phyloP scores from a whole-genome alignment of 2,113 vertebrate species.

The Engraulis encrasicolus region DNA sequence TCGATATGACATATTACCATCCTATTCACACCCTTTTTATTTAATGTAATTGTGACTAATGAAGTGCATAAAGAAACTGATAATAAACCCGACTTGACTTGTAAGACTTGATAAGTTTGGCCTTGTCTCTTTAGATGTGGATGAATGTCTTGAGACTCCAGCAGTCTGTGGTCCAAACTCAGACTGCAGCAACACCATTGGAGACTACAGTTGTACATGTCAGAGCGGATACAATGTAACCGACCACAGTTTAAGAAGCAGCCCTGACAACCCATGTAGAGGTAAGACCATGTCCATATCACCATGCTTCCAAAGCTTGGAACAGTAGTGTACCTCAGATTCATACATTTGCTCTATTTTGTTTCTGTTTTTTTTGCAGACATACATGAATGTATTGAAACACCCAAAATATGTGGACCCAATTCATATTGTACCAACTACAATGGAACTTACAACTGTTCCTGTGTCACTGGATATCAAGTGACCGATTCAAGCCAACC shows the following conservation, averaged over 20 bases:
- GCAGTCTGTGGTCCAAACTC: slow-evolving; percentile 16
- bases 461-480: neutral
- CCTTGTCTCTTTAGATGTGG: slow-evolving; percentile 18
- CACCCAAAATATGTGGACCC: neutral
- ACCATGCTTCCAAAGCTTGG: too few relatives aligned
- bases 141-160: slow-evolving; percentile 26
- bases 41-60: too few relatives aligned
- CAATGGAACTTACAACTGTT: slow-evolving; percentile 26
- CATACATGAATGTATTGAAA: neutral
- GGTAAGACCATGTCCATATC: too few relatives aligned
- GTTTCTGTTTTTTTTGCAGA: neutral
- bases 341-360: neutral
- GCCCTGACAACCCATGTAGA: too few relatives aligned
- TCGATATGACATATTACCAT: too few relatives aligned
- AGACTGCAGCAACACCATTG: slow-evolving; percentile 16
- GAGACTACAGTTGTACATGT: slow-evolving; percentile 14
- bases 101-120: too few relatives aligned
- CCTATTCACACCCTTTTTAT: too few relatives aligned
- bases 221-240: too few relatives aligned
- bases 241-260: too few relatives aligned
- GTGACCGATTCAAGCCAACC: neutral
- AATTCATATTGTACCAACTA: slow-evolving; percentile 6
- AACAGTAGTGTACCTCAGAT: too few relatives aligned
- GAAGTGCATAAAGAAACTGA: too few relatives aligned
- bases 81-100: too few relatives aligned